These are phyloP conservation scores for Lucilia sericata DNA, from an alignment of 1,140 invertebrate species.

Conservation along the genomic window DNA sequence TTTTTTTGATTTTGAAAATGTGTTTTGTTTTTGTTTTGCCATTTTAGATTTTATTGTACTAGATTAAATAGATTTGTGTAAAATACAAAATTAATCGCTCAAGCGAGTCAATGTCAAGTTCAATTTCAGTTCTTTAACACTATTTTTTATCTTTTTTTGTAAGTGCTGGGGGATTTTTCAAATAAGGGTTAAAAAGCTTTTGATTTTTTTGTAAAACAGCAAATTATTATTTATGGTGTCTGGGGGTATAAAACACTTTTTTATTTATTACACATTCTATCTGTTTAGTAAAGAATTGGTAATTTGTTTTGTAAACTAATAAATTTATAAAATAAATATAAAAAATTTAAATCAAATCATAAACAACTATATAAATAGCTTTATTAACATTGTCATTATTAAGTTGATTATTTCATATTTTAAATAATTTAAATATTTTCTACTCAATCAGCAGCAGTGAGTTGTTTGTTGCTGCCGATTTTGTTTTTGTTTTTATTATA, in stretches of 20 bases:
- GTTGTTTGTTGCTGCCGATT: background rate
- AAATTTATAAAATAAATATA: background rate
- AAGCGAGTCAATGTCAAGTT: constrained; percentile 13
- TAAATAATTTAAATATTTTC: background rate
- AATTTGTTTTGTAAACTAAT: constrained; percentile 2
- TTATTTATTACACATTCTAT: no score
- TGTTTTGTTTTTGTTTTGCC: background rate
- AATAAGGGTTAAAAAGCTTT: no score
- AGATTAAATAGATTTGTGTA: background rate
- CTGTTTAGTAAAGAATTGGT: background rate
- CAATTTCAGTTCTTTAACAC: constrained; percentile 5
- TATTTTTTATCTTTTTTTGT: background rate
- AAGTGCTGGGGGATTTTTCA: no score
- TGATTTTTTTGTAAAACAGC: no score
- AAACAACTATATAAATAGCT: background rate
- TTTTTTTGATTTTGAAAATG: background rate
- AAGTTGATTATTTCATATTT: background rate
- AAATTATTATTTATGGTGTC: no score
- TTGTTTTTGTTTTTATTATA: background rate
- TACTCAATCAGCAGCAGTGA: background rate
- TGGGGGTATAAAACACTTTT: no score
- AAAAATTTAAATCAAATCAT: background rate
- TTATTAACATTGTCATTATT: background rate
- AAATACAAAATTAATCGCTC: background rate
- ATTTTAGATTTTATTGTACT: background rate